Evolutionary conservation across 1,140 invertebrate genomes (phyloP).

Genomic region (Protaetia brevitarsis): DNA sequence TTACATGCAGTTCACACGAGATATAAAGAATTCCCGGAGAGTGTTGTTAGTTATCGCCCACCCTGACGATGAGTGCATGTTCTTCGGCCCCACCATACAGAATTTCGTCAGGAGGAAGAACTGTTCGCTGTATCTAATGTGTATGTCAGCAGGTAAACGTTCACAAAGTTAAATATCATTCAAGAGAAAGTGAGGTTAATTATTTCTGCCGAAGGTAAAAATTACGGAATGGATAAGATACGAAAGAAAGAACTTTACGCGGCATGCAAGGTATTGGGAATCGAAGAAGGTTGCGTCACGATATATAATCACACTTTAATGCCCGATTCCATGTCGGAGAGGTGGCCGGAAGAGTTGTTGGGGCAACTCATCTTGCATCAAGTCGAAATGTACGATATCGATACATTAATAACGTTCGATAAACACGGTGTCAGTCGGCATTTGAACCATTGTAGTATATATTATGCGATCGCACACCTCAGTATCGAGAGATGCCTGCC

Average conservation of each 20-base stretch:
- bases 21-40: conserved; percentile 51
- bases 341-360: conserved; percentile 74
- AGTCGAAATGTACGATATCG: conserved; percentile 71
- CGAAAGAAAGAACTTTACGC: conserved; percentile 76
- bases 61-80: conserved; percentile 98
- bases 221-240: conserved; percentile 63
- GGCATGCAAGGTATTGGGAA: conserved; percentile 75
- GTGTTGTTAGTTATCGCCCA: conserved; percentile 86
- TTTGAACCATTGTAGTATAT: conserved; percentile 82
- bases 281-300: conserved; percentile 70
- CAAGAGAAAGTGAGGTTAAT: no score
- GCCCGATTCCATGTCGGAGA: conserved; percentile 68
- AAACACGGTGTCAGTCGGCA: conserved; percentile 85
- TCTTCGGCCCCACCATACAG: conserved; percentile 90
- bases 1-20: conserved; percentile 41
- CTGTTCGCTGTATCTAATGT: conserved; percentile 75
- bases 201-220: conserved; percentile 53
- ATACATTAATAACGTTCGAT: conserved; percentile 90
- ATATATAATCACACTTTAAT: conserved; percentile 68
- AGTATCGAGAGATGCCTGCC: conserved; percentile 73
- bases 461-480: conserved; percentile 73
- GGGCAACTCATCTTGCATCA: conserved; percentile 69
- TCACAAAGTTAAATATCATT: no score
- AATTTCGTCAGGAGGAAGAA: conserved; percentile 60
- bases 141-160: conserved; percentile 77